A percentile compares a stretch with the other conserved stretches of the same genome.
phyloP scores from a whole-genome alignment of 2,888 invertebrate species.

The Napeogenes sylphis region DNA sequence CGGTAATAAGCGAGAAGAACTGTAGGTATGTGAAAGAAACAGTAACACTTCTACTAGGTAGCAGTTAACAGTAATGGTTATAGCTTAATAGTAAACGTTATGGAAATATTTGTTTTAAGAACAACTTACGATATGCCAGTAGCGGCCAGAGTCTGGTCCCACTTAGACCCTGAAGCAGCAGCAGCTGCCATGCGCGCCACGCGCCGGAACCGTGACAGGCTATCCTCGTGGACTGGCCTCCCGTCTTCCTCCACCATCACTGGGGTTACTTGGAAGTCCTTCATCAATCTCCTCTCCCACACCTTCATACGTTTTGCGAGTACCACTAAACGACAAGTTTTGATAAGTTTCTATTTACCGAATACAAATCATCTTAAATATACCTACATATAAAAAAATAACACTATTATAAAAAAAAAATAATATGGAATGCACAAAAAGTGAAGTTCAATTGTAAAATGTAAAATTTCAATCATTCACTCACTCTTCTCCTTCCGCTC shows the following conservation, averaged over 20 bases:
- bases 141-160: constrained; percentile 83
- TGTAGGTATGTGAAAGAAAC: too few species aligned
- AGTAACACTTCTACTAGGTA: too few species aligned
- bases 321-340: constrained; percentile 69
- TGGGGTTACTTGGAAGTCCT: constrained; percentile 91
- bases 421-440: too few species aligned
- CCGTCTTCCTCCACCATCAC: constrained; percentile 79
- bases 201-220: constrained; percentile 83
- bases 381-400: too few species aligned
- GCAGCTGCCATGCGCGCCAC: constrained; percentile 85
- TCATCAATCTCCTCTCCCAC: constrained; percentile 93
- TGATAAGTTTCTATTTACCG: not conserved
- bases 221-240: constrained; percentile 73
- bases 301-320: constrained; percentile 87
- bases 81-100: too few species aligned
- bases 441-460: too few species aligned
- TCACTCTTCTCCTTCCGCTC: constrained; percentile 86
- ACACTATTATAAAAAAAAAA: not conserved
- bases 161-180: constrained; percentile 83
- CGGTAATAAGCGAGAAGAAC: too few species aligned
- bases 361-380: too few species aligned
- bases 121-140: constrained; percentile 75
- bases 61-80: too few species aligned
- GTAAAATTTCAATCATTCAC: constrained; percentile 31
- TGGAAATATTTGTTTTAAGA: not conserved